Conservation (phyloP, 2,888 invertebrate genomes). For the Tupiocoris notatus region DNA sequence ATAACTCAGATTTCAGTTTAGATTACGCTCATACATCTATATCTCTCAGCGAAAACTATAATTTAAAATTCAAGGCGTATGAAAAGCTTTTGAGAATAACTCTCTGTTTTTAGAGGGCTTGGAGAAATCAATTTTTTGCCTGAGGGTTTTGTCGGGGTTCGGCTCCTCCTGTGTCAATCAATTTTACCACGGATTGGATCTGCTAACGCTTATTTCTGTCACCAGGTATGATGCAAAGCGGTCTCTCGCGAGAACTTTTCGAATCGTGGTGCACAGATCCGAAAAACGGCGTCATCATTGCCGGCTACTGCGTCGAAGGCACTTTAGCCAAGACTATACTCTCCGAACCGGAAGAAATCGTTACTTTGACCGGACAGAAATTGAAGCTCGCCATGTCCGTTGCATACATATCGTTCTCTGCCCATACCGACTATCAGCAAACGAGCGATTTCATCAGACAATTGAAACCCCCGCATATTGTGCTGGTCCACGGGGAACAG, state of each 20-base stretch:
- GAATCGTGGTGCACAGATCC: slow-evolving; percentile 99
- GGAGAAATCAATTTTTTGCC: too few relatives aligned
- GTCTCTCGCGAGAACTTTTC: slow-evolving; percentile 93
- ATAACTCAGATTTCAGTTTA: too few relatives aligned
- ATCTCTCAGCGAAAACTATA: too few relatives aligned
- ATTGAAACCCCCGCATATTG: slow-evolving; percentile 93
- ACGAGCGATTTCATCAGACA: slow-evolving; percentile 95
- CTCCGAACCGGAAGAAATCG: slow-evolving; percentile 96
- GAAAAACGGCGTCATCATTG: slow-evolving; percentile 97
- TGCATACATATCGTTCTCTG: slow-evolving; percentile 98
- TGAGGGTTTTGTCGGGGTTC: too few relatives aligned
- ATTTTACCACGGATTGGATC: too few relatives aligned
- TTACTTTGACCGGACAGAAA: slow-evolving; percentile 92
- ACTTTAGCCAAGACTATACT: slow-evolving; percentile 89
- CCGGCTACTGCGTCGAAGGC: slow-evolving; percentile 87
- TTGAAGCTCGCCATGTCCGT: slow-evolving; percentile 95
- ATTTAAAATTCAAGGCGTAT: too few relatives aligned
- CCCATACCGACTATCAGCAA: slow-evolving; percentile 97
- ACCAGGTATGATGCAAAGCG: slow-evolving; percentile 94
- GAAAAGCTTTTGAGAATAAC: too few relatives aligned
- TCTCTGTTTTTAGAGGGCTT: too few relatives aligned
- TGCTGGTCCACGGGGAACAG: slow-evolving; percentile 96
- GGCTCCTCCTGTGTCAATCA: too few relatives aligned
- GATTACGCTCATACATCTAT: too few relatives aligned
- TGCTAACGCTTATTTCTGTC: too few relatives aligned